Evolutionary conservation across 2,888 invertebrate genomes (phyloP).

Genomic region (Temnothorax unifasciatus): DNA sequence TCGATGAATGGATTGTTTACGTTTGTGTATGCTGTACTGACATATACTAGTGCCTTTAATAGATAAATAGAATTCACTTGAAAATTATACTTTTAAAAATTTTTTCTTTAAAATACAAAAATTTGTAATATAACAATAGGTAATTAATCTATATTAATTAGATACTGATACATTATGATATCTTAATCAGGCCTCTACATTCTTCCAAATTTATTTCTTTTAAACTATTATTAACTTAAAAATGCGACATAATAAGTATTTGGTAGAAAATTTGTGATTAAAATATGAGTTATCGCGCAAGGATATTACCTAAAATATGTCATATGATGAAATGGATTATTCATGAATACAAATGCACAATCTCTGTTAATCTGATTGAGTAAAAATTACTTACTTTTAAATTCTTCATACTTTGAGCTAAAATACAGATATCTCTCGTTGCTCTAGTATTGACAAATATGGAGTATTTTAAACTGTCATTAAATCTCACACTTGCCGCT

Average conservation of each 20-base stretch:
- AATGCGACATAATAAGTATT: too few relatives aligned
- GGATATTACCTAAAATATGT: background rate
- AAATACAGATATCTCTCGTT: constrained; percentile 89
- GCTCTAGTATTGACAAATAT: constrained; percentile 90
- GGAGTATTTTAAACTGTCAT: constrained; percentile 91
- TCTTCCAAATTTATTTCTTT: too few relatives aligned
- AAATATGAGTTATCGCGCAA: background rate
- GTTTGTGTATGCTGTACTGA: constrained; percentile 96
- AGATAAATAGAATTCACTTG: background rate
- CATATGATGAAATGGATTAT: constrained; percentile 53
- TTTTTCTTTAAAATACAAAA: background rate
- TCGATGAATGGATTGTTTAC: constrained; percentile 91
- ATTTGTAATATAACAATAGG: background rate
- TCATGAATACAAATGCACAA: constrained; percentile 54
- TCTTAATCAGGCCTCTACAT: too few relatives aligned
- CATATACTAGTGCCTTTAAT: constrained; percentile 90
- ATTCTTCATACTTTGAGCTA: constrained; percentile 88
- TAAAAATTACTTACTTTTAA: constrained; percentile 84
- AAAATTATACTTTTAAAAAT: background rate
- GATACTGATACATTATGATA: too few relatives aligned
- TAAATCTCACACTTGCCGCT: constrained; percentile 91
- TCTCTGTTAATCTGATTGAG: too few relatives aligned
- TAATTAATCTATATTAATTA: background rate
- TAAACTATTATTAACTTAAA: too few relatives aligned
- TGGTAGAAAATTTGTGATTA: too few relatives aligned